These are phyloP conservation scores for Ecdyonurus torrentis DNA, from an alignment of 2,888 invertebrate species.

Conservation along the genomic window DNA sequence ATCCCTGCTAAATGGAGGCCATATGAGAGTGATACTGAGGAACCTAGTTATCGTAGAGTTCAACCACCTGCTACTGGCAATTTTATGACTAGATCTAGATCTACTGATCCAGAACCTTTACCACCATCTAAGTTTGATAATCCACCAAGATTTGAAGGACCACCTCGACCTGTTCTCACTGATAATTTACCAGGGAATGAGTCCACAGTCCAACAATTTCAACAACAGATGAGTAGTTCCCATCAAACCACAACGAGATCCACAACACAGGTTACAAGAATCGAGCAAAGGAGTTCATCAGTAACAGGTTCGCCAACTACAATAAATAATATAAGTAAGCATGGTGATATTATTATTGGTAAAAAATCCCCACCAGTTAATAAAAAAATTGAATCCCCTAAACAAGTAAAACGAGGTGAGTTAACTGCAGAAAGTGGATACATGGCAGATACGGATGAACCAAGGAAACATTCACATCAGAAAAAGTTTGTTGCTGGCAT, in stretches of 20 bases:
- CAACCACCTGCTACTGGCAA: conserved; percentile 28
- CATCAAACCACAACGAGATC: not conserved
- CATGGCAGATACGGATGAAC: conserved; percentile 53
- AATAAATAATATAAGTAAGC: conserved; percentile 9
- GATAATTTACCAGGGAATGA: not conserved
- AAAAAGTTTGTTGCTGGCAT: conserved; percentile 2
- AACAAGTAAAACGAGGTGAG: not conserved
- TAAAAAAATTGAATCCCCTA: conserved; percentile 4
- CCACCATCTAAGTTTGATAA: conserved; percentile 37
- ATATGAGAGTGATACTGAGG: conserved; percentile 41
- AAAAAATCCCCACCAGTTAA: conserved; percentile 9
- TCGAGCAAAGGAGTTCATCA: conserved; percentile 6
- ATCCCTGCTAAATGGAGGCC: conserved; percentile 37
- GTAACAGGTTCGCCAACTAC: conserved; percentile 14
- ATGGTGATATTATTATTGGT: conserved; percentile 17
- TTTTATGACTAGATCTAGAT: conserved; percentile 29
- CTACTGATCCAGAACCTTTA: conserved; percentile 35
- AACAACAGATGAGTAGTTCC: not conserved
- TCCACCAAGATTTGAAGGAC: conserved; percentile 28
- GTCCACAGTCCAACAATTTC: not conserved
- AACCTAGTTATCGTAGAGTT: conserved; percentile 36
- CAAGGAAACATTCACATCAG: conserved; percentile 17
- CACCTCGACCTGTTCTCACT: conserved; percentile 18
- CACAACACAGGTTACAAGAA: not conserved
- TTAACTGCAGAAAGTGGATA: conserved; percentile 40